Conservation (phyloP, 2,797 vertebrate genomes). For the Pelobates cultripes region DNA sequence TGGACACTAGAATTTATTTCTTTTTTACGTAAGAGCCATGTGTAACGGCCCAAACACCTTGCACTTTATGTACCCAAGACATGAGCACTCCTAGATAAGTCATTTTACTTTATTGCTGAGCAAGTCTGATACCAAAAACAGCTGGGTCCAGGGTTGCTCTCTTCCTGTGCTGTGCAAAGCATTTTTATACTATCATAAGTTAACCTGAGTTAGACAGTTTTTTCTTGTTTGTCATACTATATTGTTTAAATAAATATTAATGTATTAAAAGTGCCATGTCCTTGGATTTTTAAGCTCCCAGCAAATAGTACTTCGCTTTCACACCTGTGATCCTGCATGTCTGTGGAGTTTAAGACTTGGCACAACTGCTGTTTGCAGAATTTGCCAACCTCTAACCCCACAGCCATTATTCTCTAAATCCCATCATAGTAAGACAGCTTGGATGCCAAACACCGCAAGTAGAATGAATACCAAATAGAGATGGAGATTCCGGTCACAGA, state of each 20-base stretch:
- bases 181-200: neutral
- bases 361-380: too few relatives aligned
- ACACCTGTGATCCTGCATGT: neutral
- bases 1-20: too few relatives aligned
- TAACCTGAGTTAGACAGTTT: neutral
- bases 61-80: neutral
- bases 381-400: too few relatives aligned
- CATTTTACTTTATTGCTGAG: conserved; percentile 7
- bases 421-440: too few relatives aligned
- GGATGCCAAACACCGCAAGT: too few relatives aligned
- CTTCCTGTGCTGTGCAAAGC: conserved; percentile 4
- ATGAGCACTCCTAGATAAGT: neutral
- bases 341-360: too few relatives aligned
- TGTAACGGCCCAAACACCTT: neutral
- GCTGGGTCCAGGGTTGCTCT: neutral
- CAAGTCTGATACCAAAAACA: conserved; percentile 1
- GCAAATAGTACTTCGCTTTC: neutral
- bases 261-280: neutral
- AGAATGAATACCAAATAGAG: too few relatives aligned
- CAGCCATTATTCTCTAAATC: too few relatives aligned
- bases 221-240: neutral
- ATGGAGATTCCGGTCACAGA: too few relatives aligned
- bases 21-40: neutral
- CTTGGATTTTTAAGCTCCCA: neutral
- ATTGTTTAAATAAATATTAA: neutral